Base-by-base conservation (phyloP, 2,113 vertebrate species). In the Rhynchomys soricoides region DNA sequence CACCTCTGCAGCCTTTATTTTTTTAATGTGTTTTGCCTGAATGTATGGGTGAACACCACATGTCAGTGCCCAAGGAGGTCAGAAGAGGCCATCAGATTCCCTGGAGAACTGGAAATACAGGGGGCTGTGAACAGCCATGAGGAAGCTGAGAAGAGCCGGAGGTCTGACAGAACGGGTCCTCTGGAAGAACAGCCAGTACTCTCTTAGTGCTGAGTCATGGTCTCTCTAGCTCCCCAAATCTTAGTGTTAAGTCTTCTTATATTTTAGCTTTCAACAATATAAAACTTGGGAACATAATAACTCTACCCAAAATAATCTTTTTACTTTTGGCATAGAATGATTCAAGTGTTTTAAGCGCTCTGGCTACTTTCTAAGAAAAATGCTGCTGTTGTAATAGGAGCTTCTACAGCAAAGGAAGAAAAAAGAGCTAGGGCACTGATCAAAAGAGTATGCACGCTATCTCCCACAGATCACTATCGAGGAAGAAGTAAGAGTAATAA, bases 321-420 rank as follows among this genome's bases (percentile, higher is more conserved):
- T 71, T 59, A 88, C 64, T 93, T 95, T 93, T 83, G 66, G 57
- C 81, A 31, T 26, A 87, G 15, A 68, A 40, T 77, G 64, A 95
- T 40, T 82, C 13, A 86, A 90, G 55, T 92, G 48, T 74, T 82
- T 74, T 40, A 59, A 88, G 26, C 66, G 17, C 55, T 90, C 37
- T 93, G 86, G 77, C 81, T 88, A 89, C 26, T 77, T 91, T 82
- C 45, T 70, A 71, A 94, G 89, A 83, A 70, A 94, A 90, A 86
- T 19, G 59, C 34, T 91, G 59, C 29, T 86, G 26, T 48, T 89
- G 45, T 52, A 94, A 88, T 0, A 24, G 68, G 1, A 93, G 43
- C 29, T 74, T 68, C 89, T 29, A n/a, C n/a, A 94, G 73, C 68
- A 93, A 88, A 96, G 75, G 29, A 86, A 31, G 13, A 59, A 92